Evolutionary conservation across 2,888 invertebrate species (phyloP).

Genomic region (Spialia ferax): DNA sequence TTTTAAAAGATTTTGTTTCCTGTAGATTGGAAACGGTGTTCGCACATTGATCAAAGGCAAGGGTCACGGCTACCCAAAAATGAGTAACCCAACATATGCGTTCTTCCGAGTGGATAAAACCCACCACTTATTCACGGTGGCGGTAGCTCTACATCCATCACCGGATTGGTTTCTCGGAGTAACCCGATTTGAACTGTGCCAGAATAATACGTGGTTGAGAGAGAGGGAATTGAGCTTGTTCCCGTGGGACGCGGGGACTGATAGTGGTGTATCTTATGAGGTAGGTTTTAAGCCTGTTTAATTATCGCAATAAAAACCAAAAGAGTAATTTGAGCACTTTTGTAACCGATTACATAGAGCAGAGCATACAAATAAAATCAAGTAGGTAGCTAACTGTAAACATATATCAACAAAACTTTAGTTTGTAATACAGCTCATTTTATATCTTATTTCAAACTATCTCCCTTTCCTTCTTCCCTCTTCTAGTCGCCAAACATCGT

Average conservation of each 20-base stretch:
- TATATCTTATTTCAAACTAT: too few relatives aligned
- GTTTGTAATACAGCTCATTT: too few relatives aligned
- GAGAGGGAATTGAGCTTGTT: slow-evolving; percentile 94
- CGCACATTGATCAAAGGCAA: slow-evolving; percentile 78
- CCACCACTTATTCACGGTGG: slow-evolving; percentile 70
- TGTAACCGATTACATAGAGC: too few relatives aligned
- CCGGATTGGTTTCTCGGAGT: slow-evolving; percentile 99
- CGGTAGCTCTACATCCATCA: slow-evolving; percentile 78
- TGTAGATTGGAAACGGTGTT: slow-evolving; percentile 72
- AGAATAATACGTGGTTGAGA: slow-evolving; percentile 96
- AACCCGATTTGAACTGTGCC: slow-evolving; percentile 95
- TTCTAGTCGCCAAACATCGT: slow-evolving; percentile 71
- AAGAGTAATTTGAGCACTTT: too few relatives aligned
- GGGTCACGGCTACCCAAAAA: slow-evolving; percentile 74
- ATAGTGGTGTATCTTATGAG: slow-evolving; percentile 96
- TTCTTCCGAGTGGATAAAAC: slow-evolving; percentile 71
- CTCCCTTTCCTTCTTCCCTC: not conserved
- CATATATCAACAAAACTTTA: too few relatives aligned
- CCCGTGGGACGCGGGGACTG: slow-evolving; percentile 99
- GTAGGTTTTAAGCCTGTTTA: slow-evolving; percentile 76
- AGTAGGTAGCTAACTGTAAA: too few relatives aligned
- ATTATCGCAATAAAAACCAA: too few relatives aligned
- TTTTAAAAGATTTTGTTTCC: not conserved
- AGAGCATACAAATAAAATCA: too few relatives aligned
- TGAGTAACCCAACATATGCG: slow-evolving; percentile 70